Conservation (phyloP, 2,888 invertebrate genomes). For the Lydus trimaculatus region DNA sequence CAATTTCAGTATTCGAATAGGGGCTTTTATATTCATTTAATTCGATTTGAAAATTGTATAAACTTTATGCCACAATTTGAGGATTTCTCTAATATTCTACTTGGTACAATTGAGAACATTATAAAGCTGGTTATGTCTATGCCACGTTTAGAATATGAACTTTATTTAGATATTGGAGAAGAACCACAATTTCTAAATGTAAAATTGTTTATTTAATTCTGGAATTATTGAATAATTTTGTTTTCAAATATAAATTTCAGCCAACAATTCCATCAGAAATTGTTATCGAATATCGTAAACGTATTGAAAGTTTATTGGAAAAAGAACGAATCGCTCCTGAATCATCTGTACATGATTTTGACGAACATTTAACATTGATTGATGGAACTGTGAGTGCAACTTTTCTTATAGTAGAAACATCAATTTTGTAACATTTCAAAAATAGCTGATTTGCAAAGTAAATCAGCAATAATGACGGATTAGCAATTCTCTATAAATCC, state of each 20-base stretch:
- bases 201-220: slow-evolving; percentile 4
- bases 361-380: slow-evolving; percentile 78
- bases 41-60: slow-evolving; percentile 68
- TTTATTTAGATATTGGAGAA: slow-evolving; percentile 71
- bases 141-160: slow-evolving; percentile 80
- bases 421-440: too few relatives aligned
- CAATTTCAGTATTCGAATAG: slow-evolving; percentile 69
- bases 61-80: slow-evolving; percentile 79
- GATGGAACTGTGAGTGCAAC: slow-evolving; percentile 64
- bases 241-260: slow-evolving; percentile 57
- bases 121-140: slow-evolving; percentile 74
- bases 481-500: too few relatives aligned
- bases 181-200: slow-evolving; percentile 52
- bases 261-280: slow-evolving; percentile 79
- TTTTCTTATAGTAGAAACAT: too few relatives aligned
- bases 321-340: slow-evolving; percentile 79
- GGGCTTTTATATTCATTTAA: slow-evolving; percentile 71
- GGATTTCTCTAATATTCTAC: slow-evolving; percentile 74
- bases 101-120: slow-evolving; percentile 77
- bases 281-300: slow-evolving; percentile 68
- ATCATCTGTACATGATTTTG: slow-evolving; percentile 77
- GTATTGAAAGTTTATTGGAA: slow-evolving; percentile 70
- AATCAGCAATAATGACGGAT: too few relatives aligned
- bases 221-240: background rate
- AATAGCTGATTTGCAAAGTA: too few relatives aligned